These are phyloP conservation scores for Bucco capensis DNA, from an alignment of 2,113 vertebrate genomes.

Conservation along the genomic window DNA sequence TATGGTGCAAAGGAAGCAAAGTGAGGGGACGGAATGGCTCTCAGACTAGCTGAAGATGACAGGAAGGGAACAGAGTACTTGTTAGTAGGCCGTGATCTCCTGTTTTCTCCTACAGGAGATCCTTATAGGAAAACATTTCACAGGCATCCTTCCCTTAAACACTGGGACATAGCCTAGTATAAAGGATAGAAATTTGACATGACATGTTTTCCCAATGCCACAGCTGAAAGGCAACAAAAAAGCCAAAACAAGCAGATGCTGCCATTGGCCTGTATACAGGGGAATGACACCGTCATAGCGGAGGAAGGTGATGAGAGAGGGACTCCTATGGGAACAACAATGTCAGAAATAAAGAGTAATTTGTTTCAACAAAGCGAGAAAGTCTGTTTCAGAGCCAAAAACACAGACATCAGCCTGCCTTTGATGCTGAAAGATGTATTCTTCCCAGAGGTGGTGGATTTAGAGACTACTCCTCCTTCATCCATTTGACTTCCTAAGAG, in stretches of 20 bases:
- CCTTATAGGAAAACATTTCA: background rate
- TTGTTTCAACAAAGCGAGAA: background rate
- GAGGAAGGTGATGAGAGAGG: background rate
- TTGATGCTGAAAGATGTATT: background rate
- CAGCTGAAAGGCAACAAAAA: background rate
- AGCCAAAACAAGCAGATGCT: background rate
- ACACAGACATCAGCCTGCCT: background rate
- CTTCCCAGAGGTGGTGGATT: constrained; percentile 5
- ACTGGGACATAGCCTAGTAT: background rate
- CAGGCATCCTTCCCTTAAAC: background rate
- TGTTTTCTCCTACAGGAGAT: background rate
- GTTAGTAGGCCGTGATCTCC: background rate
- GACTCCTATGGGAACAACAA: background rate
- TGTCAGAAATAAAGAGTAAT: background rate
- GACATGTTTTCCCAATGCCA: background rate
- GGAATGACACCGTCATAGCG: background rate
- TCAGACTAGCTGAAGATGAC: background rate
- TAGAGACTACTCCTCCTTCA: background rate
- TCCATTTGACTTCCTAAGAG: constrained; percentile 23
- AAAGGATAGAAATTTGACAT: background rate
- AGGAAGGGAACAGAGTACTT: background rate
- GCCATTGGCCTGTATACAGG: background rate
- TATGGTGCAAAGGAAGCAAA: background rate
- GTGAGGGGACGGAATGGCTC: background rate
- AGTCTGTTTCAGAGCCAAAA: background rate